Evolutionary conservation across 2,797 vertebrate species (phyloP).

Genomic region (Helostoma temminkii): DNA sequence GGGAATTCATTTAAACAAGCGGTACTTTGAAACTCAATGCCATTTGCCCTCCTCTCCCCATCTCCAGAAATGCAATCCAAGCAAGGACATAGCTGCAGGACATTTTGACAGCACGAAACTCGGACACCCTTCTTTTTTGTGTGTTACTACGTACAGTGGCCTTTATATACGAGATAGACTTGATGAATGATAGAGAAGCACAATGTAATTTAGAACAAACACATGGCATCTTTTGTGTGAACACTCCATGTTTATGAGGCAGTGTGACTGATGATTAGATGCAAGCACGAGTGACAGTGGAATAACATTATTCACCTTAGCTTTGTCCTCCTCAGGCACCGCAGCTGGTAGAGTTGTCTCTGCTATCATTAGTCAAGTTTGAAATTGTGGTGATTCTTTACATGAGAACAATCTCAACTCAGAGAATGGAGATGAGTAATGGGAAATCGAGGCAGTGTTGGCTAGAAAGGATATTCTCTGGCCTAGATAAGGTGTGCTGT

Average conservation of each 20-base stretch:
- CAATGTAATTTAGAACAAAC: constrained; percentile 79
- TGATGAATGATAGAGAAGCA: constrained; percentile 70
- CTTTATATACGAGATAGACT: constrained; percentile 59
- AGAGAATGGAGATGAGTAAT: constrained; percentile 49
- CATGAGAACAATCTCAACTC: constrained; percentile 58
- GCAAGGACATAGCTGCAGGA: constrained; percentile 63
- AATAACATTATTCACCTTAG: constrained; percentile 80
- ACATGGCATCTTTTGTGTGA: constrained; percentile 69
- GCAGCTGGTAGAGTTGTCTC: constrained; percentile 55
- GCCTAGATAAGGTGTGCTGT: constrained; percentile 56
- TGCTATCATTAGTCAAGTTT: constrained; percentile 64
- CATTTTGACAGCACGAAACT: constrained; percentile 35
- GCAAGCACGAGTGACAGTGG: constrained; percentile 71
- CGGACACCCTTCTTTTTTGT: constrained; percentile 34
- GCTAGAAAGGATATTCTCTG: constrained; percentile 50
- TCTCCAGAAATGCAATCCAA: constrained; percentile 63
- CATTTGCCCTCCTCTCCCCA: not conserved
- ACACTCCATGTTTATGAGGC: constrained; percentile 76
- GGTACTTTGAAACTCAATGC: constrained; percentile 64
- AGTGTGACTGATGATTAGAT: constrained; percentile 77
- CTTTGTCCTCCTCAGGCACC: constrained; percentile 58
- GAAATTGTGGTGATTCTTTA: constrained; percentile 64
- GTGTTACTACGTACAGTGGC: constrained; percentile 36
- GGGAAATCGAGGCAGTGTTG: constrained; percentile 17
- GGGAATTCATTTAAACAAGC: constrained; percentile 67